A percentile compares a stretch with the other conserved stretches of the same genome.
Evolutionary conservation across 2,888 invertebrate genomes (phyloP).

Genomic region (Hetaerina titia): DNA sequence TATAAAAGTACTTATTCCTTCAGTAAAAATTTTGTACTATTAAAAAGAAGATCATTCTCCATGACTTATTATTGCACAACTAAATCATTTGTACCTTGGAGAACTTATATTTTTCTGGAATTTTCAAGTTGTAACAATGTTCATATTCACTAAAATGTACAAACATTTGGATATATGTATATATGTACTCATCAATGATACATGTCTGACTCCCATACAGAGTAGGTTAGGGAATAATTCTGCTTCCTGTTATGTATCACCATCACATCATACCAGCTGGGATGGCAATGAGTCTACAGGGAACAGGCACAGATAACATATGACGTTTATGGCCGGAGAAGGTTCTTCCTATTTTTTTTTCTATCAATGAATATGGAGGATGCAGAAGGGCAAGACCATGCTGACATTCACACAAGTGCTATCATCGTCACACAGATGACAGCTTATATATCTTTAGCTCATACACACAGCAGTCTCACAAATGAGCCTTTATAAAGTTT

Average conservation of each 20-base stretch:
- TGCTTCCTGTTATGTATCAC: conserved; percentile 16
- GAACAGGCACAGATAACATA: conserved; percentile 20
- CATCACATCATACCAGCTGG: conserved; percentile 31
- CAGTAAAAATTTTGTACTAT: conserved; percentile 67
- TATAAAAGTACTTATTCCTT: conserved; percentile 66
- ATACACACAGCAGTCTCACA: conserved; percentile 59
- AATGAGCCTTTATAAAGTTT: conserved; percentile 50
- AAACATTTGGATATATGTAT: conserved; percentile 56
- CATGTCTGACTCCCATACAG: conserved; percentile 55
- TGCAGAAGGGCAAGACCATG: conserved; percentile 39
- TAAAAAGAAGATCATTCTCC: conserved; percentile 65
- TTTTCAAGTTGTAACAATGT: conserved; percentile 61
- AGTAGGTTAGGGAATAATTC: conserved; percentile 32
- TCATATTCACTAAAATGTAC: conserved; percentile 60
- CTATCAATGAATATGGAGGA: conserved; percentile 40
- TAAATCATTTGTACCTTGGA: conserved; percentile 65
- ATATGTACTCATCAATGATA: conserved; percentile 55
- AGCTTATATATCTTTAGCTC: conserved; percentile 43
- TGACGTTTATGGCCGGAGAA: conserved; percentile 41
- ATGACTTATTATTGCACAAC: conserved; percentile 63
- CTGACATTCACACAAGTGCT: conserved; percentile 60
- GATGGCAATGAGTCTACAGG: conserved; percentile 36
- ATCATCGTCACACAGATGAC: conserved; percentile 48
- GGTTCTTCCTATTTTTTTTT: neutral
- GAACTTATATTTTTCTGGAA: conserved; percentile 60